Base-by-base conservation (phyloP, 2,113 vertebrate genomes). In the Cyprinus carpio region DNA sequence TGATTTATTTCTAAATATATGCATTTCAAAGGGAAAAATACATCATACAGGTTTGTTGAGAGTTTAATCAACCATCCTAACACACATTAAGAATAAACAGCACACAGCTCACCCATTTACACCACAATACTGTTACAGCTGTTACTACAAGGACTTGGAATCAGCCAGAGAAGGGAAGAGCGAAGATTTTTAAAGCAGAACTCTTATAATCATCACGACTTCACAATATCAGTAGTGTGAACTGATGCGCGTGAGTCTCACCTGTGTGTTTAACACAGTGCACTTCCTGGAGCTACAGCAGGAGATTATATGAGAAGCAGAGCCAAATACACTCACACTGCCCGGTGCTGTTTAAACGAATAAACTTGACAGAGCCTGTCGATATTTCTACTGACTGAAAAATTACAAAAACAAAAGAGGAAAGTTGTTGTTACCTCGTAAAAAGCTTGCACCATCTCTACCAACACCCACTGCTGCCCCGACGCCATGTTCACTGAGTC, bases 371-470 rank as follows among this genome's bases (percentile, higher is more conserved):
- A 13, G 10, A 10, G 16, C 29, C n/a, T 54, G 27, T 31, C 11
- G 25, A 60, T 60, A 4, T 64, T 40, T 15, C 18, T 7, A 29
- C 40, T 60, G 12, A 1, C 18, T 54, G 2, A 1, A 31, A 31
- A 31, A 10, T 4, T 1, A 43, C 40, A 65, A 4, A 76, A 64
- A 77, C 3, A 62, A 58, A 34, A 31, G 25, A 15, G 37, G 29
- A 16, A 67, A 79, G 18, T 54, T 11, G 10, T 12, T 86, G 56
- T 88, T 92, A 97, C 97, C 96, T 99, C 97, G 56, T 98, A 98
- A 67, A 98, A 96, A 2, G 96, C 97, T 90, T 99, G 97, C 0
- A 98, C 97, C 98, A 98, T 98, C 91, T 98, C 97, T 88, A 99
- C 98, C 91, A 99, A 89, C 62, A 99, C 96, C 98, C 97, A 99